These are phyloP conservation scores for Agonopterix subpropinquella DNA, from an alignment of 2,888 invertebrate species.

Conservation along the genomic window DNA sequence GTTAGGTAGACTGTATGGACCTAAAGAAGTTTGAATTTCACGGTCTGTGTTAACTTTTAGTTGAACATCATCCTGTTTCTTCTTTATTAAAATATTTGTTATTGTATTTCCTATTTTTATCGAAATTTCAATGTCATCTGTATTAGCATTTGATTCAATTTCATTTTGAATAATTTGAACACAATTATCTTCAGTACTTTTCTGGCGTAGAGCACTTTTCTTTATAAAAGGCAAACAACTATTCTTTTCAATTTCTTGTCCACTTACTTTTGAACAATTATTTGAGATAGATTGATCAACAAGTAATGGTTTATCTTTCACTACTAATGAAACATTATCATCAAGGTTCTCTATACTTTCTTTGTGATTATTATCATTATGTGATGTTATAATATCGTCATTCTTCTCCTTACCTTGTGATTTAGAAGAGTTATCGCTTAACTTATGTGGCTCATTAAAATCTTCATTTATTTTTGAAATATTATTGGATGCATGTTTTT, in stretches of 20 bases:
- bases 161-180: conserved; percentile 18
- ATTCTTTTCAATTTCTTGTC: neutral
- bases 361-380: too few species aligned
- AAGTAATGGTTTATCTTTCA: too few species aligned
- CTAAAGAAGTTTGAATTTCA: conserved; percentile 49
- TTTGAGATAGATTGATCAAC: too few species aligned
- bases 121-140: conserved; percentile 56
- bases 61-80: conserved; percentile 48
- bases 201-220: conserved; percentile 31
- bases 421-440: neutral
- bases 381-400: neutral
- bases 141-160: conserved; percentile 16
- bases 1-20: conserved; percentile 16
- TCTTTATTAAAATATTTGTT: conserved; percentile 54
- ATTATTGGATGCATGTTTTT: too few species aligned
- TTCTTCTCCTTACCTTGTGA: neutral
- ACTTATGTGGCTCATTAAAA: conserved; percentile 2
- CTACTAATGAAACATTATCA: too few species aligned
- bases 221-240: conserved; percentile 35
- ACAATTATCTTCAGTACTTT: conserved; percentile 8
- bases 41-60: conserved; percentile 50
- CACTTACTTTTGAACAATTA: too few species aligned
- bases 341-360: too few species aligned
- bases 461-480: too few species aligned
- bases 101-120: conserved; percentile 55